Base-by-base conservation (phyloP, 2,888 invertebrate genomes). In the Chymomyza caudatula region DNA sequence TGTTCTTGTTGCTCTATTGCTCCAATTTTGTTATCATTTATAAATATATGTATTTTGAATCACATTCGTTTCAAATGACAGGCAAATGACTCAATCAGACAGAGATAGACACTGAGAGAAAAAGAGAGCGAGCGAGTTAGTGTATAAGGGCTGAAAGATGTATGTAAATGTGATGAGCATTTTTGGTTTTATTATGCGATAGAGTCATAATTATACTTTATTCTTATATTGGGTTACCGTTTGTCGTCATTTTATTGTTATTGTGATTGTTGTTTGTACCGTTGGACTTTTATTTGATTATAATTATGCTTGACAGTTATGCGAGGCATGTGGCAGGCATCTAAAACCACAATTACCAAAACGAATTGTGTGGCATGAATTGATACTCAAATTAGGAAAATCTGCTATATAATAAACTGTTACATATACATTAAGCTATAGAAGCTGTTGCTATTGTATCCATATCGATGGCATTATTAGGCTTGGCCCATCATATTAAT, bases 41-140 rank as follows among this genome's bases (percentile, higher is more conserved):
- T n/a, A n/a, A n/a, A n/a, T 37, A 4, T 11, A 37, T 37, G 8
- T 37, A 37, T 37, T 37, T 37, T 37, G 2, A 37, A 37, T 13
- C 29, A 4, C 2, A 57, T n/a, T 19, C 73, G 69, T 64, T 71
- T 77, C 73, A 42, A 70, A 72, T 77, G 67, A 63, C 67, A 67
- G 49, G 8, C 51, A 51, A 6, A 47, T 1, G 3, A 17, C n/a
- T 13, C 47, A 47, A 19, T 47, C 47, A 1, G 29, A 2, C 2
- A 11, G 3, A 37, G 11, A 37, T 37, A 11, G 29, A n/a, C n/a
- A n/a, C n/a, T n/a, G n/a, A 13, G 11, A 0, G 29, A 37, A 11
- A 37, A 11, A 37, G 29, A 11, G 8, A 11, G 2, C 2, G 0
- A 11, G 11, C 5, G 11, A 11, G 11, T 8, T 1, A 37, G 6